Percentiles rank a stretch among this genome's conserved stretches.
phyloP scores from a whole-genome alignment of 2,113 vertebrate genomes.

The Prinia subflava region DNA sequence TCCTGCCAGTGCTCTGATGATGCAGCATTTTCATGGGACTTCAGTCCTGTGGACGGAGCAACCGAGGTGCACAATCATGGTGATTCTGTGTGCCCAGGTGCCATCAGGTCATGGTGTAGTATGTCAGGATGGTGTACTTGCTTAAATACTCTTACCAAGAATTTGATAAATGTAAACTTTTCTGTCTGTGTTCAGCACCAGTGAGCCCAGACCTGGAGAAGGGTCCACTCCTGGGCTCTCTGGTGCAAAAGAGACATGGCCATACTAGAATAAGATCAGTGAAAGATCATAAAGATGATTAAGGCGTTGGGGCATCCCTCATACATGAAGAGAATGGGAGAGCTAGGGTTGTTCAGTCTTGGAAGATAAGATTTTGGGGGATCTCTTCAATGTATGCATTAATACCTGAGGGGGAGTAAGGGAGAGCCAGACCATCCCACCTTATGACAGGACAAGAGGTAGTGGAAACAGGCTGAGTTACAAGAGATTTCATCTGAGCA shows the following conservation, averaged over 20 bases:
- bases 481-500: background rate
- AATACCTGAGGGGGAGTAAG: background rate
- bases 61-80: background rate
- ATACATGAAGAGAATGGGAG: background rate
- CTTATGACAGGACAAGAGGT: background rate
- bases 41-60: background rate
- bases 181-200: background rate
- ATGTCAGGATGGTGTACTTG: background rate
- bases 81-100: background rate
- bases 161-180: background rate
- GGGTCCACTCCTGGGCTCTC: background rate
- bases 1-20: background rate
- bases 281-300: background rate
- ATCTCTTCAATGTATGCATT: background rate
- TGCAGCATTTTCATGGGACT: background rate
- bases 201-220: background rate
- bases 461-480: background rate
- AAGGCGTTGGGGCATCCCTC: background rate
- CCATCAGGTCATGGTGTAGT: background rate
- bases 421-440: background rate
- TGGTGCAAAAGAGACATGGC: background rate
- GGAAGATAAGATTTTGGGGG: background rate
- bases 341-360: background rate
- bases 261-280: background rate
- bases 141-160: background rate